phyloP scores from a whole-genome alignment of 1,140 invertebrate genomes.

The Drosophila auraria region DNA sequence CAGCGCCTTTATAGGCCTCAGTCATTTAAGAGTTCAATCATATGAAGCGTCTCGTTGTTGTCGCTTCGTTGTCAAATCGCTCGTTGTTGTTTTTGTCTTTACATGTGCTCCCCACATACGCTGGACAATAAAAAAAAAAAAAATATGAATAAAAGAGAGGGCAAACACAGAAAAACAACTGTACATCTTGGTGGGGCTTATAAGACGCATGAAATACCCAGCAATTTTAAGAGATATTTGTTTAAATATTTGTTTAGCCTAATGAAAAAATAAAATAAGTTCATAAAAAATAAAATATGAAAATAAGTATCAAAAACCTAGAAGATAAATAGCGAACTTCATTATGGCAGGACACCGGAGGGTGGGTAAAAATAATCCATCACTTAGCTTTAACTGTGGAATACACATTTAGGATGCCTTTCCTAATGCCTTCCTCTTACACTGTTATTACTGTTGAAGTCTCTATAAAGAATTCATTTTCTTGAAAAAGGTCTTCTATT shows the following conservation, averaged over 20 bases:
- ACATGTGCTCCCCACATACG: conserved; percentile 56
- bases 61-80: conserved; percentile 61
- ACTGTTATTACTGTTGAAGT: no score
- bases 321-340: no score
- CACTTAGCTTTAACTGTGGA: no score
- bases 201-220: not conserved
- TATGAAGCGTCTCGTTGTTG: conserved; percentile 71
- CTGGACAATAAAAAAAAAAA: conserved; percentile 38
- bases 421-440: no score
- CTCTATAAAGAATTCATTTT: no score
- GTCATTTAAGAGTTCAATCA: conserved; percentile 77
- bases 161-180: conserved; percentile 47
- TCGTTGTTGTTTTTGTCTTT: conserved; percentile 25
- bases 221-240: not conserved
- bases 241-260: not conserved
- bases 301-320: no score
- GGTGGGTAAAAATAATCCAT: no score
- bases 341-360: no score
- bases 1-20: conserved; percentile 36
- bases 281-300: no score
- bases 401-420: no score
- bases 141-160: conserved; percentile 41
- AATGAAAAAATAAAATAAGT: not conserved
- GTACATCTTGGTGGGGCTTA: conserved; percentile 2
- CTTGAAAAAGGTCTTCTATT: no score